Conservation (phyloP, 1,140 invertebrate genomes). For the Pachyrhynchus sulphureomaculatus region DNA sequence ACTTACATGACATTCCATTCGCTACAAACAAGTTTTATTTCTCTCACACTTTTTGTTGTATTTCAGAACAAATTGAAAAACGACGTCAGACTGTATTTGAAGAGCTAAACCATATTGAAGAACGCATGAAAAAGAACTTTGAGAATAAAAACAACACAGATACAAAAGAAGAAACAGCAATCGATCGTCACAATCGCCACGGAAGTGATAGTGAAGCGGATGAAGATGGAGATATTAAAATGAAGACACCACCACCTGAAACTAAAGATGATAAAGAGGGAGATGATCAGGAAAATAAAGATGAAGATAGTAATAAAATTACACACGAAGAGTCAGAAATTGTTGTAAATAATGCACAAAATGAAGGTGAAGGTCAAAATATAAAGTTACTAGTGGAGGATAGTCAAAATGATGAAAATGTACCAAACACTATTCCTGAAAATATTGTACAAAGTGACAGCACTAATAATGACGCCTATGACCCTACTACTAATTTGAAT, state of each 20-base stretch:
- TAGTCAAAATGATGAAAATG: background rate
- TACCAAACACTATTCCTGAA: background rate
- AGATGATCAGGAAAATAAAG: constrained; percentile 1
- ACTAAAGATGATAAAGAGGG: background rate
- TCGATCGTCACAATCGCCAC: constrained; percentile 5
- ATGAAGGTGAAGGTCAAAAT: background rate
- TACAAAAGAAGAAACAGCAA: constrained; percentile 11
- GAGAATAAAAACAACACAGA: constrained; percentile 32
- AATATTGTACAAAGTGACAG: background rate
- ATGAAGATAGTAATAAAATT: background rate
- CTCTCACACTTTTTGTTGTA: constrained; percentile 34
- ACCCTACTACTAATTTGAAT: background rate
- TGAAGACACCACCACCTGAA: constrained; percentile 8
- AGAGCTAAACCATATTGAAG: constrained; percentile 46
- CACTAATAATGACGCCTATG: background rate
- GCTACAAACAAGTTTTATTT: no score
- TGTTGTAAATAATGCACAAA: background rate
- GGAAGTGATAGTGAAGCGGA: constrained; percentile 22
- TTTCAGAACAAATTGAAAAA: constrained; percentile 54
- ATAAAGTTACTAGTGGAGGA: background rate
- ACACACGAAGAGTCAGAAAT: background rate
- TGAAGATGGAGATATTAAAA: constrained; percentile 17
- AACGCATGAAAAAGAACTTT: constrained; percentile 45
- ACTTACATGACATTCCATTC: no score
- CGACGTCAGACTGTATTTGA: constrained; percentile 42